Conservation (phyloP, 2,888 invertebrate genomes). For the Phalera bucephala region DNA sequence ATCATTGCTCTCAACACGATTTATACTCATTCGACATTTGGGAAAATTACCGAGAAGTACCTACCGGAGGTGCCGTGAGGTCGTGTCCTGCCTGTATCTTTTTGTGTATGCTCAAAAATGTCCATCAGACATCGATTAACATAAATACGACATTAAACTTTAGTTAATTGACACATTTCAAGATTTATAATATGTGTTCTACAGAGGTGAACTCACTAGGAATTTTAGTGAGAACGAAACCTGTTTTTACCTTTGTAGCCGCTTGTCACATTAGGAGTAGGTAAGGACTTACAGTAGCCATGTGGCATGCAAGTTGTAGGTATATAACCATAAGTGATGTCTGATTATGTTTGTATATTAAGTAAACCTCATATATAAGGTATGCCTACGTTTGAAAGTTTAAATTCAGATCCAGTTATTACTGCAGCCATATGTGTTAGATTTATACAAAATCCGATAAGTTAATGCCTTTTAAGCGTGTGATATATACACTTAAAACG, state of each 20-base stretch:
- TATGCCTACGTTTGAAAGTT: no score
- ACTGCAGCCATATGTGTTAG: no score
- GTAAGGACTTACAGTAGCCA: conserved; percentile 21
- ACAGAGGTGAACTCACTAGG: conserved; percentile 52
- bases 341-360: no score
- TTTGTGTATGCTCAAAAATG: conserved; percentile 57
- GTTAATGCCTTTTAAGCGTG: no score
- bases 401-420: no score
- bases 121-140: conserved; percentile 68
- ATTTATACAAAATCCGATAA: no score
- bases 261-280: conserved; percentile 39
- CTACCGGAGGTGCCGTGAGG: conserved; percentile 39
- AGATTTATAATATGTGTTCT: conserved; percentile 72
- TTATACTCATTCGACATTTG: conserved; percentile 42
- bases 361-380: no score
- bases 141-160: conserved; percentile 77
- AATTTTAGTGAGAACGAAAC: conserved; percentile 36
- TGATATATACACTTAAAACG: no score
- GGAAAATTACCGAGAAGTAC: conserved; percentile 48
- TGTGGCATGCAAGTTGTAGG: background rate
- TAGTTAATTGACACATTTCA: conserved; percentile 81
- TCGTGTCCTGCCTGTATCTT: conserved; percentile 56
- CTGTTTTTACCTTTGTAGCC: conserved; percentile 44
- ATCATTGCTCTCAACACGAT: no score
- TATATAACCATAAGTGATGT: no score